These are phyloP conservation scores for Gnatocerus cornutus DNA, from an alignment of 2,888 invertebrate genomes.

Conservation along the genomic window DNA sequence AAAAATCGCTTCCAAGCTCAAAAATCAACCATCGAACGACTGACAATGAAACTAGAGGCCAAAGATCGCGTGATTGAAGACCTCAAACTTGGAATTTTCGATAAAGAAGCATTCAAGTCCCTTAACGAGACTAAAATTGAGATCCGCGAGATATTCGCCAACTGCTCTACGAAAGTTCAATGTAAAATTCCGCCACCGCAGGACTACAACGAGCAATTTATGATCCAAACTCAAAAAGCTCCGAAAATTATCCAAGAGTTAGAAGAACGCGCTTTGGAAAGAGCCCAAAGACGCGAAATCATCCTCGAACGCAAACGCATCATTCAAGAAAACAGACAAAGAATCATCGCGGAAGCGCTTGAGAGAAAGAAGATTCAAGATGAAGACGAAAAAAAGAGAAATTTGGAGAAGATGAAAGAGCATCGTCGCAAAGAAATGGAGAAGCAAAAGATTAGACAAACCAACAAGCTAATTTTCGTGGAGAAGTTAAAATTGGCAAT, in stretches of 20 bases:
- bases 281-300: conserved; percentile 71
- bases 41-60: conserved; percentile 80
- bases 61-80: conserved; percentile 84
- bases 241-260: conserved; percentile 82
- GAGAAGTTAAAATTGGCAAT: conserved; percentile 70
- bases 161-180: conserved; percentile 67
- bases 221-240: conserved; percentile 74
- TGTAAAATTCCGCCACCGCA: conserved; percentile 70
- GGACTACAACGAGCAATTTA: conserved; percentile 69
- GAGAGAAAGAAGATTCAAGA: conserved; percentile 75
- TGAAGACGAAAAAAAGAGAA: conserved; percentile 76
- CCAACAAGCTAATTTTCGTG: conserved; percentile 70
- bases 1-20: conserved; percentile 77
- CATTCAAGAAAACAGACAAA: conserved; percentile 72
- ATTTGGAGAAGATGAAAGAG: conserved; percentile 77
- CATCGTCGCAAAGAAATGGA: conserved; percentile 75
- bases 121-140: conserved; percentile 75
- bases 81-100: conserved; percentile 80
- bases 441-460: conserved; percentile 76
- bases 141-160: conserved; percentile 71
- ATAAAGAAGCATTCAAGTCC: conserved; percentile 78
- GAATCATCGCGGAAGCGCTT: conserved; percentile 77
- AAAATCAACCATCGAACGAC: conserved; percentile 82
- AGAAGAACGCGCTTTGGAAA: conserved; percentile 81
- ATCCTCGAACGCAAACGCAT: conserved; percentile 73